Evolutionary conservation across 2,113 vertebrate genomes (phyloP), one percentile per base, ranked within the genome.

Genomic region (Paratilapia polleni): DNA sequence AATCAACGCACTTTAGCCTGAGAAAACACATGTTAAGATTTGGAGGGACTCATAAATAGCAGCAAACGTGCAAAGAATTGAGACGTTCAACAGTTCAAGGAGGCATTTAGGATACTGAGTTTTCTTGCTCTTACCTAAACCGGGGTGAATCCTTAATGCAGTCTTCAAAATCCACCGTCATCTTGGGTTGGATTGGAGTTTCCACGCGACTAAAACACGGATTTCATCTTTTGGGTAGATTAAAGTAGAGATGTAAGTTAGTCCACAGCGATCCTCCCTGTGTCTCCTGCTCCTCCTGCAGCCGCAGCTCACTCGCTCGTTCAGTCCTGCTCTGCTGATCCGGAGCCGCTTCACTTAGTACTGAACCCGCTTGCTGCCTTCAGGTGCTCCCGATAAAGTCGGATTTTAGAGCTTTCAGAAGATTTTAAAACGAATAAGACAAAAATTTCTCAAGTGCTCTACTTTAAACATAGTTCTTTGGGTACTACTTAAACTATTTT

Each of bases 151-250:
- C 96, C 83, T 96, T 96, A 22, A 96, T 84, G 74, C 96, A 96
- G 68, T 96, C 96, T 84, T 96, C 96, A 92, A 96, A 96, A 89
- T 96, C 96, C 94, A 96, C 95, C 94, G 96, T 96, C 96, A 96
- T 96, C 28, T 87, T 96, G 80, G 78, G 73, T 79, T 56, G 78
- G 61, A 66, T 78, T 75, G 26, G 81, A 84, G 79, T 74, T 78
- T 82, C 22, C 22, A 43, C 83, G 68, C 22, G 28, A 38, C 95
- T 89, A 96, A 86, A 95, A 91, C 20, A 15, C 54, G 64, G 91
- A 56, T 74, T 52, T 92, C 96, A 96, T 96, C 81, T 94, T 94
- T 86, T 14, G 86, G 43, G 38, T 6, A 38, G 63, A 60, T 34
- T 5, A 76, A 74, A 66, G 59, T 24, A 36, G 43, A 70, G 26